Conservation (phyloP, 2,113 vertebrate genomes). For the Australoheros scitulus region DNA sequence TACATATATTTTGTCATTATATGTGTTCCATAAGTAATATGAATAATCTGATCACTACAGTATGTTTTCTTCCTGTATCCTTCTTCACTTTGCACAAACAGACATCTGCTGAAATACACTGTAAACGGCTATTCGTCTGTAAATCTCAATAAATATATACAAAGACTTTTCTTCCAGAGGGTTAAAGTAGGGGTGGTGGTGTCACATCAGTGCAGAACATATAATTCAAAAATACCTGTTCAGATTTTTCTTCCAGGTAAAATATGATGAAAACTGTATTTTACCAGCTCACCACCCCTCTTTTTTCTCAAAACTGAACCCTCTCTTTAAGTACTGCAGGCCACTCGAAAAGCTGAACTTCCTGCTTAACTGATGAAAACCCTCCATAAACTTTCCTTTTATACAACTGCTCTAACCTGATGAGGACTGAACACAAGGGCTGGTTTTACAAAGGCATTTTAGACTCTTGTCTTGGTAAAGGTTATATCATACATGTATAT, state of each 20-base stretch:
- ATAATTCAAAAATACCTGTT: background rate
- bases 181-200: background rate
- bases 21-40: constrained; percentile 37
- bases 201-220: background rate
- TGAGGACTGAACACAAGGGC: background rate
- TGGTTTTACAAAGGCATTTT: background rate
- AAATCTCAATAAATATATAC: constrained; percentile 66
- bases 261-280: constrained; percentile 10
- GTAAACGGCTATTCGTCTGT: constrained; percentile 52
- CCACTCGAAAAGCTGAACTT: background rate
- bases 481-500: background rate
- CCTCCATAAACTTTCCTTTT: background rate
- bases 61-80: constrained; percentile 46
- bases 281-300: background rate
- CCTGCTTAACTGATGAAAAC: background rate
- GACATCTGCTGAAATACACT: constrained; percentile 68
- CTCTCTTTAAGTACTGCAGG: background rate
- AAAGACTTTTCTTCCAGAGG: constrained; percentile 18
- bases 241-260: background rate
- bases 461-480: background rate
- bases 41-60: constrained; percentile 35
- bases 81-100: constrained; percentile 51
- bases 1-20: constrained; percentile 45
- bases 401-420: background rate
- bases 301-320: background rate